Conservation (phyloP, 2,888 invertebrate species). For the Ennomos erosarius region DNA sequence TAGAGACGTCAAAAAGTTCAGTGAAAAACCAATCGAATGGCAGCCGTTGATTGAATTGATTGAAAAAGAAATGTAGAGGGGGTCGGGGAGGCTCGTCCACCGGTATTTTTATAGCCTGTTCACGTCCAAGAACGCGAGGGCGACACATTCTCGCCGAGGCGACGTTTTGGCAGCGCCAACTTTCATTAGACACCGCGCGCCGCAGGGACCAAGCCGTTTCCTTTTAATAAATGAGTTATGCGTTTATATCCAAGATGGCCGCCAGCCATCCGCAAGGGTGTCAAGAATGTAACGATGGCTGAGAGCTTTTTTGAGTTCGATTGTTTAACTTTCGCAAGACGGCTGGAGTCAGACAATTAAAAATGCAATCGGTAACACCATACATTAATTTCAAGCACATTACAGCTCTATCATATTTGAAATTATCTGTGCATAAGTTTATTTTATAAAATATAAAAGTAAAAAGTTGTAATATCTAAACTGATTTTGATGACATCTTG, state of each 20-base stretch:
- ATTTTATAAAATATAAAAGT: background rate
- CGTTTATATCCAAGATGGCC: slow-evolving; percentile 79
- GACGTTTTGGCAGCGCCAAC: slow-evolving; percentile 81
- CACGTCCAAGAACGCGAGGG: slow-evolving; percentile 78
- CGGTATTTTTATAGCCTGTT: slow-evolving; percentile 83
- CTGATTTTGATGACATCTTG: too few relatives aligned
- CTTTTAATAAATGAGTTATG: slow-evolving; percentile 83
- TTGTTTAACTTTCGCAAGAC: slow-evolving; percentile 42
- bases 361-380: background rate
- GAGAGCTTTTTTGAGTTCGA: slow-evolving; percentile 48
- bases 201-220: slow-evolving; percentile 73
- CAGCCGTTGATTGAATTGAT: slow-evolving; percentile 80
- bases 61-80: slow-evolving; percentile 77
- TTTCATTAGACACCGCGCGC: slow-evolving; percentile 80
- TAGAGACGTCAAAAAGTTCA: slow-evolving; percentile 60
- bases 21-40: slow-evolving; percentile 69
- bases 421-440: too few relatives aligned
- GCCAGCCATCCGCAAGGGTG: slow-evolving; percentile 65
- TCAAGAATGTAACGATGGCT: slow-evolving; percentile 68
- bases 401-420: too few relatives aligned
- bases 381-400: too few relatives aligned
- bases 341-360: slow-evolving; percentile 32
- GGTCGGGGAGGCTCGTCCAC: slow-evolving; percentile 62
- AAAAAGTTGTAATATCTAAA: too few relatives aligned
- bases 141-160: slow-evolving; percentile 81